Evolutionary conservation across 2,113 vertebrate genomes (phyloP).

Genomic region (Alligator mississippiensis): DNA sequence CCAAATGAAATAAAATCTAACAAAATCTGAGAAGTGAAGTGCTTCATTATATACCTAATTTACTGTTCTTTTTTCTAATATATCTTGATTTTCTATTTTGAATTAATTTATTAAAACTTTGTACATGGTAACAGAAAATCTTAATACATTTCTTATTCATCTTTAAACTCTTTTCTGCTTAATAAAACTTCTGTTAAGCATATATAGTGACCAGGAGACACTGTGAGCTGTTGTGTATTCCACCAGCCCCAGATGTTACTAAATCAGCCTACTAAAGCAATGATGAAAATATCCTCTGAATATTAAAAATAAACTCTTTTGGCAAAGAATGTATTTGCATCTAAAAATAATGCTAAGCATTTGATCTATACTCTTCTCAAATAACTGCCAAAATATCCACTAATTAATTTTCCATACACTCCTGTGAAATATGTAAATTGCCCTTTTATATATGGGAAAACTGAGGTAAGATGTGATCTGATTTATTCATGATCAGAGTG

Average conservation of each 20-base stretch:
- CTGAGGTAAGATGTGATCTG: too few relatives aligned
- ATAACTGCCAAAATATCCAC: conserved; percentile 13
- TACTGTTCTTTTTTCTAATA: not conserved
- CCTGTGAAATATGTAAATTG: not conserved
- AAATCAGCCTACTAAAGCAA: not conserved
- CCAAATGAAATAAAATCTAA: not conserved
- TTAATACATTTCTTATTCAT: not conserved
- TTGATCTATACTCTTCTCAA: not conserved
- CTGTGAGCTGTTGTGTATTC: not conserved
- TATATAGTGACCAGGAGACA: not conserved
- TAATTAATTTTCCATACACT: not conserved
- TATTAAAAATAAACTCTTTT: conserved; percentile 16
- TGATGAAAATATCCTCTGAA: conserved; percentile 7
- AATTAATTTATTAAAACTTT: not conserved
- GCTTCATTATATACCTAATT: not conserved
- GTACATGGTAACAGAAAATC: not conserved
- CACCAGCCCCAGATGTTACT: not conserved
- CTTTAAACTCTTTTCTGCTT: not conserved
- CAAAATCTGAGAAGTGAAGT: not conserved
- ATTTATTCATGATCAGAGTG: too few relatives aligned
- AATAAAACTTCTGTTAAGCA: not conserved
- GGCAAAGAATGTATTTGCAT: not conserved
- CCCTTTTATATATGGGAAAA: not conserved
- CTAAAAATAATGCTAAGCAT: not conserved
- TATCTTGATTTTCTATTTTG: not conserved